Evolutionary conservation across 1,140 invertebrate genomes (phyloP).

Genomic region (Piezodorus guildinii): DNA sequence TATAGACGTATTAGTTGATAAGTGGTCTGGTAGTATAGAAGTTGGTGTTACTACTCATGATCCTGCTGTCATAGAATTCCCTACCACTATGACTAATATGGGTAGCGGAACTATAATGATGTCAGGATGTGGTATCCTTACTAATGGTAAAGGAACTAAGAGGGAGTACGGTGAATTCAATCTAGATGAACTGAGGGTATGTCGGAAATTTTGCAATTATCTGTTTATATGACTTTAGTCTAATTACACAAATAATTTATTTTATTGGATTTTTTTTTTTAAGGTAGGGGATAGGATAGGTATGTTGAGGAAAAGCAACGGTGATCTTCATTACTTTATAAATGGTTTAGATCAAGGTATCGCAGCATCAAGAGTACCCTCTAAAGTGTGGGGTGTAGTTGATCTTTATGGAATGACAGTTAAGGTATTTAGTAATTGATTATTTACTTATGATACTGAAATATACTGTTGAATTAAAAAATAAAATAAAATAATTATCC

Average conservation of each 20-base stretch:
- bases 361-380: slow-evolving; percentile 64
- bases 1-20: slow-evolving; percentile 80
- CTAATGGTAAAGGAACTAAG: slow-evolving; percentile 84
- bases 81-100: slow-evolving; percentile 96
- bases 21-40: slow-evolving; percentile 88
- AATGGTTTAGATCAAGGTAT: slow-evolving; percentile 87
- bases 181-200: slow-evolving; percentile 77
- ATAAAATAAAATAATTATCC: not conserved
- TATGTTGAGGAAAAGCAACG: slow-evolving; percentile 68
- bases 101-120: slow-evolving; percentile 86
- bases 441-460: too few species aligned
- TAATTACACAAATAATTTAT: not conserved
- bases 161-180: slow-evolving; percentile 90
- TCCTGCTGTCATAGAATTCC: slow-evolving; percentile 77
- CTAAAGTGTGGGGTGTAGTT: slow-evolving; percentile 79
- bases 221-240: too few species aligned
- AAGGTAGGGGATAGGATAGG: slow-evolving; percentile 82
- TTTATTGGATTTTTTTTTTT: slow-evolving; percentile 3
- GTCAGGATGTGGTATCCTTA: slow-evolving; percentile 88
- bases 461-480: not conserved
- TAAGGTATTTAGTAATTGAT: slow-evolving; percentile 47
- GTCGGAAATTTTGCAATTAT: slow-evolving; percentile 16
- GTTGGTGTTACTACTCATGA: slow-evolving; percentile 91
- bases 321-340: slow-evolving; percentile 84
- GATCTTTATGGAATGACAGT: slow-evolving; percentile 95